These are phyloP conservation scores for Sericinus montela DNA, from an alignment of 2,888 invertebrate genomes.

Conservation along the genomic window DNA sequence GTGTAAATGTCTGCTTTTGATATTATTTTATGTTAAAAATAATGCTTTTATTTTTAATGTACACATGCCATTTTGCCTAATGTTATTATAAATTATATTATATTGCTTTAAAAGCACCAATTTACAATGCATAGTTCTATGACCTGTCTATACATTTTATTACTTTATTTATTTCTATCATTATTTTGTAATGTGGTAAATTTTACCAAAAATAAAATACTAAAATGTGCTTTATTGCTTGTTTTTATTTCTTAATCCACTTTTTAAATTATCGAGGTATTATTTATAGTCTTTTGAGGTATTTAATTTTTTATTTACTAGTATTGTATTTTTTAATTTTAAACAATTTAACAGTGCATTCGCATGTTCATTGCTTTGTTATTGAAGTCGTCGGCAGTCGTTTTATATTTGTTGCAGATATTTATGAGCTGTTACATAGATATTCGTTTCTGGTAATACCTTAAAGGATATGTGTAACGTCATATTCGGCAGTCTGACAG, in stretches of 20 bases:
- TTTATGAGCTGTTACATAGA: too few species aligned
- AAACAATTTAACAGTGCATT: too few species aligned
- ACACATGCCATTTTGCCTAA: conserved; percentile 80
- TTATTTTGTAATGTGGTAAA: conserved; percentile 79
- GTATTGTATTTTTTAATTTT: too few species aligned
- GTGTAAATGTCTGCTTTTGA: conserved; percentile 71
- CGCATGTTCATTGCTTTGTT: too few species aligned
- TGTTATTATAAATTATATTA: conserved; percentile 79
- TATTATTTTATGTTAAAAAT: conserved; percentile 74
- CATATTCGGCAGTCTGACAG: too few species aligned
- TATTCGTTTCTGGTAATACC: too few species aligned
- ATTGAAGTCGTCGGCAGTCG: too few species aligned
- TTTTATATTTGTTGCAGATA: too few species aligned
- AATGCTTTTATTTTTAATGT: conserved; percentile 77
- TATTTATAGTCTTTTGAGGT: too few species aligned
- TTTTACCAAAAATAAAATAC: conserved; percentile 79
- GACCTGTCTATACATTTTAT: conserved; percentile 78
- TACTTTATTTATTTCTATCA: conserved; percentile 78
- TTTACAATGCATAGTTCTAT: conserved; percentile 78
- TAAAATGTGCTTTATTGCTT: conserved; percentile 75
- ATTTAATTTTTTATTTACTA: too few species aligned
- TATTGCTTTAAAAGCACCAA: conserved; percentile 79
- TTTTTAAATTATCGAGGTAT: too few species aligned
- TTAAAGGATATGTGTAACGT: too few species aligned
- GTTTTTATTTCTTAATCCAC: conserved; percentile 42